These are phyloP conservation scores for Tychaedon coryphoeus DNA, from an alignment of 2,113 vertebrate genomes.

Conservation along the genomic window DNA sequence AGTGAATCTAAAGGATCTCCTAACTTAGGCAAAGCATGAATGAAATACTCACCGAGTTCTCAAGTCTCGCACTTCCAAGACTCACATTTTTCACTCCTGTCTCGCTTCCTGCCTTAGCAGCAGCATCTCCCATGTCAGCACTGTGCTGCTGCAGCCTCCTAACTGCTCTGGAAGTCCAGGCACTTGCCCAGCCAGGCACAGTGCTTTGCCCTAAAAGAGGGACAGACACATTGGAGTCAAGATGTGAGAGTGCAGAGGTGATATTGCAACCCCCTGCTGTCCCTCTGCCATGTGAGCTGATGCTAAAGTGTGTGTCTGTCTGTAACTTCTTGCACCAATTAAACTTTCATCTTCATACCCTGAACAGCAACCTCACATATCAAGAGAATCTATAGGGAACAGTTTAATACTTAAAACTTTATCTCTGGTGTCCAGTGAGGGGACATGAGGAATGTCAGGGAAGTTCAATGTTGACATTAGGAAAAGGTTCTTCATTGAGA, in stretches of 20 bases:
- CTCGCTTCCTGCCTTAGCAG: background rate
- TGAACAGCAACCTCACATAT: background rate
- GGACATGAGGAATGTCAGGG: background rate
- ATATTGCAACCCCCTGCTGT: background rate
- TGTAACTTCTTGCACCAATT: background rate
- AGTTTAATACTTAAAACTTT: background rate
- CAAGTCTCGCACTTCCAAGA: background rate
- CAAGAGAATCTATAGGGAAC: background rate
- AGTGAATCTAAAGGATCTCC: background rate
- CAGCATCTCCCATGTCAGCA: background rate
- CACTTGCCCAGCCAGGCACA: background rate
- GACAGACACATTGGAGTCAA: background rate
- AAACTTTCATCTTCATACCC: background rate
- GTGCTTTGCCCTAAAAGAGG: fast-evolving
- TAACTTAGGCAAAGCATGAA: background rate
- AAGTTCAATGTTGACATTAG: background rate
- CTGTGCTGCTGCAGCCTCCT: background rate
- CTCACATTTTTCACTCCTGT: background rate
- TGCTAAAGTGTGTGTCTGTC: fast-evolving
- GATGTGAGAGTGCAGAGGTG: background rate
- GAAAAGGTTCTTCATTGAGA: background rate
- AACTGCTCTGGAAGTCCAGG: background rate
- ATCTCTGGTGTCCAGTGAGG: background rate
- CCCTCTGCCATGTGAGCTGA: background rate
- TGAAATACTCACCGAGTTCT: background rate